Conservation (phyloP, 2,888 invertebrate genomes). For the Perizoma flavofasciatum region DNA sequence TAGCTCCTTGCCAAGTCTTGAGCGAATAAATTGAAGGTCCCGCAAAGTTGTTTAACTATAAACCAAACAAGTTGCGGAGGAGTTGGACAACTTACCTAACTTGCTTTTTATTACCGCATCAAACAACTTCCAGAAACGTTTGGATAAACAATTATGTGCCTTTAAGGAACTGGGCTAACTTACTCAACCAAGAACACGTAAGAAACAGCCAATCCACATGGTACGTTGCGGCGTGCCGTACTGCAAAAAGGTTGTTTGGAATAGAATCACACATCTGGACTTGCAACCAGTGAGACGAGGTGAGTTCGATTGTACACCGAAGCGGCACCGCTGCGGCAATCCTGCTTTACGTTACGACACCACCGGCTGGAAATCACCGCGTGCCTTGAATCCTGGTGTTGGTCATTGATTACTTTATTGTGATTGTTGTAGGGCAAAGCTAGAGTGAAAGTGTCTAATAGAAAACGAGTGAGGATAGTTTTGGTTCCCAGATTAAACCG, state of each 20-base stretch:
- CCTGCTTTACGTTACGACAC: too few species aligned
- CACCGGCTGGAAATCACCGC: too few species aligned
- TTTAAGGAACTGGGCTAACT: constrained; percentile 4
- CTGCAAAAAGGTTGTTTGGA: too few species aligned
- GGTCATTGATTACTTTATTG: constrained; percentile 17
- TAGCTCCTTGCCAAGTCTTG: constrained; percentile 28
- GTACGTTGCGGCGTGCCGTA: too few species aligned
- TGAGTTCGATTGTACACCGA: too few species aligned
- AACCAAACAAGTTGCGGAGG: constrained; percentile 20
- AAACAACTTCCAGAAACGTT: constrained; percentile 30
- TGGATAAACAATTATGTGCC: constrained; percentile 32
- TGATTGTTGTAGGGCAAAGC: constrained; percentile 4
- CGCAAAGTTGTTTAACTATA: constrained; percentile 31
- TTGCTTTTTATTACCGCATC: constrained; percentile 32
- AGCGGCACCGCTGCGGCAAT: too few species aligned
- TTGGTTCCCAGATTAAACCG: constrained; percentile 11
- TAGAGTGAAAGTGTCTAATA: constrained; percentile 11
- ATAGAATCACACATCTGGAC: too few species aligned
- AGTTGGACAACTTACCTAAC: constrained; percentile 10
- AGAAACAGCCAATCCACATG: too few species aligned
- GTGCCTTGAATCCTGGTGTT: constrained; percentile 4
- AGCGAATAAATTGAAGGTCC: constrained; percentile 37
- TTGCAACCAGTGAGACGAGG: too few species aligned
- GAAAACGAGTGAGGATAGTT: constrained; percentile 13
- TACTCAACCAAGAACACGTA: too few species aligned